Conservation (phyloP, 2,888 invertebrate species). For the Amaurobius ferox region DNA sequence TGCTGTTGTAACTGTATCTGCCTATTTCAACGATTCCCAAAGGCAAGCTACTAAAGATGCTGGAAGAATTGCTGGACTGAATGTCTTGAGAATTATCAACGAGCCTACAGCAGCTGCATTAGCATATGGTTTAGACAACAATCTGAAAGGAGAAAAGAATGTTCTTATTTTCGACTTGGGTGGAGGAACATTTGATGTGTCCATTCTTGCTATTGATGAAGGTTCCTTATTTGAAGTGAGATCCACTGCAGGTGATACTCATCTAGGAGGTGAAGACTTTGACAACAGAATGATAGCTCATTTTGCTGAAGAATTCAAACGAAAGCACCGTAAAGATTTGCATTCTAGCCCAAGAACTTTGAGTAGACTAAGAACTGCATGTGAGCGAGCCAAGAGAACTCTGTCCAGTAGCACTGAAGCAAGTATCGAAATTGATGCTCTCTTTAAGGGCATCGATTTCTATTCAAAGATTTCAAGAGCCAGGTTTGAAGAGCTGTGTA, state of each 20-base stretch:
- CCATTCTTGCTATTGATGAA: conserved; percentile 80
- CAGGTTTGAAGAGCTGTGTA: conserved; percentile 86
- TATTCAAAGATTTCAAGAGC: conserved; percentile 78
- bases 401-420: conserved; percentile 87
- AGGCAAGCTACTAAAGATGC: too few species aligned
- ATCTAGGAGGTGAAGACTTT: too few species aligned
- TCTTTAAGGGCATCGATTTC: conserved; percentile 75
- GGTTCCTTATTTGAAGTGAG: too few species aligned
- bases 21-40: too few species aligned
- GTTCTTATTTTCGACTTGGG: conserved; percentile 81
- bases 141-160: conserved; percentile 80
- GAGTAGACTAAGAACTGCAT: conserved; percentile 82
- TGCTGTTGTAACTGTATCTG: conserved; percentile 88
- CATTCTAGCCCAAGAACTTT: conserved; percentile 72
- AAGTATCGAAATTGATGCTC: conserved; percentile 73
- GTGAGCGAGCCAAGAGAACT: conserved; percentile 88
- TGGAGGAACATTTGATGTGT: conserved; percentile 79
- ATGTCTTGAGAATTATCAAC: too few species aligned
- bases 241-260: too few species aligned
- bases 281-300: conserved; percentile 81
- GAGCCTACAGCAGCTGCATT: conserved; percentile 79
- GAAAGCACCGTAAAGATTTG: conserved; percentile 81
- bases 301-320: conserved; percentile 86
- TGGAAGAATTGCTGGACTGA: too few species aligned
- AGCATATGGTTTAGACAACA: conserved; percentile 78